These are phyloP conservation scores for Characodon lateralis DNA, from an alignment of 2,797 vertebrate species.

Conservation along the genomic window DNA sequence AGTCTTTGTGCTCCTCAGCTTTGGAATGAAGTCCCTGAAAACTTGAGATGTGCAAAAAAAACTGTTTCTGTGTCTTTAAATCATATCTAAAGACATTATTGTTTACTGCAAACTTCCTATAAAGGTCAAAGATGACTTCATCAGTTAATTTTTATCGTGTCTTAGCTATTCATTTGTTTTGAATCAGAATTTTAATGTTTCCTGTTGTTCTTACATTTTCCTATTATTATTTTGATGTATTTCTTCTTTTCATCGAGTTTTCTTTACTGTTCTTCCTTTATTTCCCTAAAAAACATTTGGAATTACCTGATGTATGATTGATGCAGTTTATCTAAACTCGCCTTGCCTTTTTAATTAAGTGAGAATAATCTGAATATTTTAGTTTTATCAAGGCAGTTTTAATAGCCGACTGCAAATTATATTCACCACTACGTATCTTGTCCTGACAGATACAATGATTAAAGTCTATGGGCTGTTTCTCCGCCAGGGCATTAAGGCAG, in stretches of 20 bases:
- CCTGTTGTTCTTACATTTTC: not conserved
- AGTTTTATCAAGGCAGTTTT: not conserved
- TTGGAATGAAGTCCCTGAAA: slow-evolving; percentile 6
- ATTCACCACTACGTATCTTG: slow-evolving; percentile 12
- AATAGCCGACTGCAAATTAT: slow-evolving; percentile 19
- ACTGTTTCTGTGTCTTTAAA: not conserved
- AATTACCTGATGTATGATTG: not conserved
- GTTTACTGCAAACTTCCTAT: not conserved
- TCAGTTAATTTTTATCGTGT: not conserved
- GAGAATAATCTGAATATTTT: slow-evolving; percentile 7
- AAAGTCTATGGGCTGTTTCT: slow-evolving; percentile 30
- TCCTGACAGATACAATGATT: slow-evolving; percentile 36
- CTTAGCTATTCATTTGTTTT: not conserved
- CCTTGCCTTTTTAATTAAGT: not conserved
- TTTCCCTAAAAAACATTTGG: not conserved
- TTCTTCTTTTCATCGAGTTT: not conserved
- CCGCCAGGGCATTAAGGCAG: slow-evolving; percentile 51
- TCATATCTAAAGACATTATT: not conserved
- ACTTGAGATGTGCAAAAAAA: not conserved
- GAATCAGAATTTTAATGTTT: not conserved
- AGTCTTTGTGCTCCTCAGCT: not conserved
- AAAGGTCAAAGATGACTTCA: slow-evolving; percentile 8
- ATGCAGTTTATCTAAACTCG: not conserved
- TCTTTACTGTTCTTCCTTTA: not conserved
- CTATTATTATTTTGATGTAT: not conserved